These are phyloP conservation scores for Agrilus mali DNA, from an alignment of 2,888 invertebrate genomes.

Conservation along the genomic window DNA sequence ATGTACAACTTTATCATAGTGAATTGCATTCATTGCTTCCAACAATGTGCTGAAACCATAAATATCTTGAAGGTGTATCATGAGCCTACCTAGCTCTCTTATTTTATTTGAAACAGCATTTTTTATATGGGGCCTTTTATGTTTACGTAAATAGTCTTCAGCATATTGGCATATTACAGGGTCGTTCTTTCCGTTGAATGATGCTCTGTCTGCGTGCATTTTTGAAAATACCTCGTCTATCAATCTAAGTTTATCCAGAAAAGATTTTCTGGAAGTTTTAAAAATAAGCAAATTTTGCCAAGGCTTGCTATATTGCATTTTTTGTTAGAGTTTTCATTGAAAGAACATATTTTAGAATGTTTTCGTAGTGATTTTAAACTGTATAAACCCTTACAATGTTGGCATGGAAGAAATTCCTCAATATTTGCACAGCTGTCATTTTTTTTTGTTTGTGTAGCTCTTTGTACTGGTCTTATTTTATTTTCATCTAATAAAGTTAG, in stretches of 20 bases:
- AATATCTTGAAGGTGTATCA: no score
- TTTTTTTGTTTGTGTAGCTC: not conserved
- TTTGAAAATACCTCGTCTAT: conserved; percentile 15
- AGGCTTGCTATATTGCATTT: no score
- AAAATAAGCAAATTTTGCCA: conserved; percentile 11
- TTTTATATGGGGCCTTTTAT: conserved; percentile 17
- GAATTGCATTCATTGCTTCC: conserved; percentile 3
- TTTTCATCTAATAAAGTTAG: conserved; percentile 1
- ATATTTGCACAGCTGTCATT: not conserved
- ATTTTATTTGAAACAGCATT: conserved; percentile 16
- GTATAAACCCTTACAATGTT: conserved; percentile 1
- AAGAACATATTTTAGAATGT: no score
- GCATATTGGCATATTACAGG: conserved; percentile 16
- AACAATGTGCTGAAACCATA: conserved; percentile 4
- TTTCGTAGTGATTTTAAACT: no score
- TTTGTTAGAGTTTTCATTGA: no score
- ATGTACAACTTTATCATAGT: conserved; percentile 5
- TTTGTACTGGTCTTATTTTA: conserved; percentile 3
- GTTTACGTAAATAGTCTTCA: conserved; percentile 16
- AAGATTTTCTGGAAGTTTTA: conserved; percentile 10
- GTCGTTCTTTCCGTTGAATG: conserved; percentile 14
- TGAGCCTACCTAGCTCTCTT: no score
- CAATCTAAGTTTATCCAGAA: conserved; percentile 12
- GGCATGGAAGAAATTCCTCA: no score
- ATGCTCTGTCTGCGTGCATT: conserved; percentile 15